Conservation (phyloP, 1,140 invertebrate genomes). For the Drosophila nigromelanica region DNA sequence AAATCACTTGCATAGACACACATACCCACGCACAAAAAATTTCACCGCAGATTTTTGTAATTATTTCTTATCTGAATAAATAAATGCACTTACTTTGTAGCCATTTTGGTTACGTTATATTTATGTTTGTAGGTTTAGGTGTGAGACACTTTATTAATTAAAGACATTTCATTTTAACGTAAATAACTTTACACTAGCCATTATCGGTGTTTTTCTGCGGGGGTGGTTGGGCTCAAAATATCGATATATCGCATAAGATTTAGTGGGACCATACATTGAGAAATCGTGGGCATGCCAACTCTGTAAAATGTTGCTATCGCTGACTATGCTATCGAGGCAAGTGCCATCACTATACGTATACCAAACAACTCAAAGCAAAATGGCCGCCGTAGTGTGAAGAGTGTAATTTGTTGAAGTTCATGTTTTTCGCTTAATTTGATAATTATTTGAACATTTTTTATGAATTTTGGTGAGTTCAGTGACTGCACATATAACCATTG, state of each 20-base stretch:
- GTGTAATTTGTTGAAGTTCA: constrained; percentile 63
- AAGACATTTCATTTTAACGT: constrained; percentile 32
- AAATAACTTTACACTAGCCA: constrained; percentile 46
- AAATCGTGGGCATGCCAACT: constrained; percentile 23
- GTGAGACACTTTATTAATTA: constrained; percentile 42
- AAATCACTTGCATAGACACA: constrained; percentile 20
- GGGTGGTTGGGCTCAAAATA: constrained; percentile 23
- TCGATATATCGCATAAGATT: constrained; percentile 17
- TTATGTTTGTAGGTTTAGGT: constrained; percentile 1
- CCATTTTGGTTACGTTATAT: constrained; percentile 39
- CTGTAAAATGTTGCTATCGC: constrained; percentile 2
- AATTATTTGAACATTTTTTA: constrained; percentile 75
- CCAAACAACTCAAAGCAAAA: constrained; percentile 56
- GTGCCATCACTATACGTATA: constrained; percentile 40
- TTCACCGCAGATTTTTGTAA: constrained; percentile 10
- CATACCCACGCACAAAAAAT: constrained; percentile 10
- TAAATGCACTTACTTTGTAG: constrained; percentile 63
- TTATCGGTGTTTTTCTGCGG: constrained; percentile 24
- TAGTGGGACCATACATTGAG: constrained; percentile 15
- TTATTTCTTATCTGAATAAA: background rate
- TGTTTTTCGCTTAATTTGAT: constrained; percentile 77
- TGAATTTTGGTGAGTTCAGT: constrained; percentile 71
- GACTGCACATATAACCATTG: background rate
- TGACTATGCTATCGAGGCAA: background rate
- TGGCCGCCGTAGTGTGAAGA: constrained; percentile 61